These are phyloP conservation scores for Rallus crepitans DNA, from an alignment of 2,797 vertebrate genomes.

Conservation along the genomic window DNA sequence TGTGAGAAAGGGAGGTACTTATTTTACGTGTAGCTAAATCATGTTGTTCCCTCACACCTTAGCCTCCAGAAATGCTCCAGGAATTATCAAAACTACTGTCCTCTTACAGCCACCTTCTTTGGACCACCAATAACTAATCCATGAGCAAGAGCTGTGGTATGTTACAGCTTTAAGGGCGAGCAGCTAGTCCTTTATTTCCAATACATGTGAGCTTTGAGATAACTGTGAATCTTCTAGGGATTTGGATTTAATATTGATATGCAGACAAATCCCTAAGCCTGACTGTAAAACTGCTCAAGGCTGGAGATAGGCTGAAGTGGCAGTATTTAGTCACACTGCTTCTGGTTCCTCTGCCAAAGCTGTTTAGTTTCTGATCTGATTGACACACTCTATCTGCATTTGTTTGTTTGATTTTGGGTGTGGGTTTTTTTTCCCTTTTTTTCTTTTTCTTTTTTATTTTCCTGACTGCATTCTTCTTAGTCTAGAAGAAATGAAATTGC, in stretches of 20 bases:
- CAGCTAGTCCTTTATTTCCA: slow-evolving; percentile 9
- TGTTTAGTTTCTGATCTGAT: neutral
- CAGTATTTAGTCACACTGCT: slow-evolving; percentile 13
- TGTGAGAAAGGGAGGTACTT: neutral
- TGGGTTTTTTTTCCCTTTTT: too few relatives aligned
- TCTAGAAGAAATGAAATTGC: neutral
- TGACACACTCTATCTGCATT: neutral
- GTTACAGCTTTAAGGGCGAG: neutral
- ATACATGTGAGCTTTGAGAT: slow-evolving; percentile 42
- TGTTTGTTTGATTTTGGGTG: neutral
- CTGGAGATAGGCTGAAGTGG: neutral
- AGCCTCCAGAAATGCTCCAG: neutral
- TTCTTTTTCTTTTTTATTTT: neutral
- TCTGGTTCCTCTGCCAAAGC: neutral
- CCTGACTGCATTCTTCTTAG: neutral
- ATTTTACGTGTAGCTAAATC: neutral
- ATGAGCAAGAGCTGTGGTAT: neutral
- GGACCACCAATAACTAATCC: neutral
- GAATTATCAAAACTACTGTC: neutral
- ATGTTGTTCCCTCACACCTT: neutral
- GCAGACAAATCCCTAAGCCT: slow-evolving; percentile 48
- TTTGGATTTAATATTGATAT: slow-evolving; percentile 61
- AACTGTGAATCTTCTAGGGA: slow-evolving; percentile 7
- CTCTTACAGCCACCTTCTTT: neutral
- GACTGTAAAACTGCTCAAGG: slow-evolving; percentile 31